These are phyloP conservation scores for Irena cyanogastra DNA, from an alignment of 2,113 vertebrate genomes.

Conservation along the genomic window DNA sequence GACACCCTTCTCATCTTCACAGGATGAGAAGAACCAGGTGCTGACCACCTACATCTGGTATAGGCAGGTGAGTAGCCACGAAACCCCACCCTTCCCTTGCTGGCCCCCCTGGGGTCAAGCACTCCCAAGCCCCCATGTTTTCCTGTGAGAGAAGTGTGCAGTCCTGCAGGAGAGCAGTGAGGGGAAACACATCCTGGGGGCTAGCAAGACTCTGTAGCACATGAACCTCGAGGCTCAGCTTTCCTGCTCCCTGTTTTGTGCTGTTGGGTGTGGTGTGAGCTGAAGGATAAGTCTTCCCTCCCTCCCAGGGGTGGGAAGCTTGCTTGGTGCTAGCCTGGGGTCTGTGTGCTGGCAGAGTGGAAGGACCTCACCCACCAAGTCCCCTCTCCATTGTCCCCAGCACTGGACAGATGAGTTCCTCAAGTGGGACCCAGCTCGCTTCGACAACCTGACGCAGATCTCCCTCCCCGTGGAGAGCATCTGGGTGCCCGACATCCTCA, in stretches of 20 bases:
- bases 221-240: fast-evolving
- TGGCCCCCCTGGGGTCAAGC: not conserved
- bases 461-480: constrained; percentile 87
- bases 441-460: constrained; percentile 87
- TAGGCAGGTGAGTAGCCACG: constrained; percentile 80
- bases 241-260: fast-evolving
- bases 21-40: constrained; percentile 99
- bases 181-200: not conserved
- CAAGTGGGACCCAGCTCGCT: constrained; percentile 85
- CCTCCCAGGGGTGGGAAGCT: fast-evolving
- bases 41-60: constrained; percentile 98
- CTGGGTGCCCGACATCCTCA: constrained; percentile 96
- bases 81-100: fast-evolving
- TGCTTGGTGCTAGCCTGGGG: not conserved
- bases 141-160: not conserved
- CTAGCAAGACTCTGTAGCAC: not conserved
- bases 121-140: not conserved
- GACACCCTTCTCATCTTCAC: not conserved
- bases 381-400: constrained; percentile 55
- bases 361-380: not conserved
- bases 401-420: constrained; percentile 94
- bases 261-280: fast-evolving
- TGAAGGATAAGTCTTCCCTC: not conserved
- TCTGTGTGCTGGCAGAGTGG: not conserved
- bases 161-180: not conserved